phyloP scores from a whole-genome alignment of 2,797 vertebrate genomes.

The Heterohyrax brucei region DNA sequence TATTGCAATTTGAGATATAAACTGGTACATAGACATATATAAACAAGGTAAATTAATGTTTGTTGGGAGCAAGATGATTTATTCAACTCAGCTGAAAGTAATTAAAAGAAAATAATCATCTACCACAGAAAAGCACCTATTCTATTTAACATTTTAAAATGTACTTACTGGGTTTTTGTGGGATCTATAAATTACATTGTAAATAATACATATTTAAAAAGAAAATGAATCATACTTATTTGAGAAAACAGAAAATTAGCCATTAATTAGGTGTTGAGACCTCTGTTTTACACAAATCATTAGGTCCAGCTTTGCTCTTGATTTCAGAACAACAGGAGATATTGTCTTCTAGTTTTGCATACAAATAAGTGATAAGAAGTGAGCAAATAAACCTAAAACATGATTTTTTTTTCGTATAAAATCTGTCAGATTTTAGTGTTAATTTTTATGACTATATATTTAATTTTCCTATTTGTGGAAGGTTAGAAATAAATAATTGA shows the following conservation, averaged over 20 bases:
- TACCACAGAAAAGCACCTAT: neutral
- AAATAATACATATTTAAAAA: neutral
- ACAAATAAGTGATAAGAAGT: neutral
- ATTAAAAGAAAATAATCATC: neutral
- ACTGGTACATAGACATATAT: neutral
- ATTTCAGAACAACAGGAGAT: neutral
- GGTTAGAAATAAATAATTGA: neutral
- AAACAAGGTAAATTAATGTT: neutral
- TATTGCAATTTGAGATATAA: neutral
- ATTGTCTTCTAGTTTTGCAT: neutral
- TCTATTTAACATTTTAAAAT: neutral
- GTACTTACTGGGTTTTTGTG: neutral
- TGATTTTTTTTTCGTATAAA: neutral
- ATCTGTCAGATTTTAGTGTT: neutral
- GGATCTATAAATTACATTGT: neutral
- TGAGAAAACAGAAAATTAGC: neutral
- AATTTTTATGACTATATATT: neutral
- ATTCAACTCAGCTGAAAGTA: constrained; percentile 38
- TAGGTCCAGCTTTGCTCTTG: neutral
- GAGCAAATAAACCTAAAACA: neutral
- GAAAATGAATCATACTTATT: neutral
- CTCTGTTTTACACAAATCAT: neutral
- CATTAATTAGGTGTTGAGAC: neutral
- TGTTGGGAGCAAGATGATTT: neutral
- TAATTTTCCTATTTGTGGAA: constrained; percentile 33